Percentiles rank a stretch among this genome's conserved stretches.
Conservation (phyloP, 2,113 vertebrate genomes). For the Ahaetulla prasina region DNA sequence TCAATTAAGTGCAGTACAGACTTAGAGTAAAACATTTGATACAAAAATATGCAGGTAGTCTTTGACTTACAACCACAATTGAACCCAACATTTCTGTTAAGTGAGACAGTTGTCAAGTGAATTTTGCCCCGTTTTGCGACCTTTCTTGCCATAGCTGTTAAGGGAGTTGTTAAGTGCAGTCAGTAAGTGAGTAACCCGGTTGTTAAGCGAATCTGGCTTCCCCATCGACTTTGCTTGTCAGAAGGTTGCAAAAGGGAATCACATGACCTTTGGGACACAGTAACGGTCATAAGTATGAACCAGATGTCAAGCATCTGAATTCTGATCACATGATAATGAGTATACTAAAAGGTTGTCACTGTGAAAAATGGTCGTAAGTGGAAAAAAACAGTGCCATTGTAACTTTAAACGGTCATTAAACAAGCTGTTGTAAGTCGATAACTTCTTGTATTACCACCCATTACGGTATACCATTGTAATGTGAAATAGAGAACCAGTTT, state of each 20-base stretch:
- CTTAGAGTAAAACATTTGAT: neutral
- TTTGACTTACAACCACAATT: neutral
- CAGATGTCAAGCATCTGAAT: no score
- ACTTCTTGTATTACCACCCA: no score
- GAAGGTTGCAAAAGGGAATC: neutral
- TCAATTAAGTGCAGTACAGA: neutral
- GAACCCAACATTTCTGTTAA: neutral
- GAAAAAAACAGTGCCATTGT: no score
- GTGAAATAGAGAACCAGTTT: no score
- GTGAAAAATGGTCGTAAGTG: no score
- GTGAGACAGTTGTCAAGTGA: neutral
- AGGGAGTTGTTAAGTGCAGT: neutral
- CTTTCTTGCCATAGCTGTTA: neutral
- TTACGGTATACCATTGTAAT: no score
- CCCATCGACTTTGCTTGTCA: neutral
- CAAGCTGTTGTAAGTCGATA: no score
- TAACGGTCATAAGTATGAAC: neutral
- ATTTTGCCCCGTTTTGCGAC: neutral
- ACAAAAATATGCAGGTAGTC: neutral
- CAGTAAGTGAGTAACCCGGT: neutral
- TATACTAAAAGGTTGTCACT: no score
- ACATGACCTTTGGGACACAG: neutral
- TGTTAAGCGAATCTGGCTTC: neutral
- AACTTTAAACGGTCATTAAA: no score
- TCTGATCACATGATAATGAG: no score